Evolutionary conservation across 23 tunicate species (phyloP).

Genomic region (Styela plicata): DNA sequence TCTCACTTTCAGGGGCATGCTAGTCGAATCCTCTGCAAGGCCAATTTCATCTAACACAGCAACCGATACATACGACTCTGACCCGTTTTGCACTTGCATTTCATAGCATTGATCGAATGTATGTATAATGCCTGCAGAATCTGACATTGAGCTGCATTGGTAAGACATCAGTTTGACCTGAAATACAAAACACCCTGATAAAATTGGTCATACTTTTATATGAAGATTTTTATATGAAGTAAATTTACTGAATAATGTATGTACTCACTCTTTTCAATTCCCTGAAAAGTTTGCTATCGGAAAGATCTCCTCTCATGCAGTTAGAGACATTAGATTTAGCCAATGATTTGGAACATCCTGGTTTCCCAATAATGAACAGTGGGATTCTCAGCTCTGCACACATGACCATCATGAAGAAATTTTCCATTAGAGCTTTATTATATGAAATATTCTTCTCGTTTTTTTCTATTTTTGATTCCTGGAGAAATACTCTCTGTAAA

Average conservation of each 20-base stretch:
- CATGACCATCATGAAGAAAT: slow-evolving; percentile 57
- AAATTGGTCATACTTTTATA: no score
- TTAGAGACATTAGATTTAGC: slow-evolving; percentile 44
- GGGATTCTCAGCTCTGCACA: slow-evolving; percentile 70
- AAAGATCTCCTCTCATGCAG: slow-evolving; percentile 34
- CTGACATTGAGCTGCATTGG: slow-evolving; percentile 64
- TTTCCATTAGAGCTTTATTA: slow-evolving; percentile 58
- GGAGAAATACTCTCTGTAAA: slow-evolving; percentile 45
- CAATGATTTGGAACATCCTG: slow-evolving; percentile 73
- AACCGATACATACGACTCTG: slow-evolving; percentile 33
- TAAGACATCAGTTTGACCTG: slow-evolving; percentile 40
- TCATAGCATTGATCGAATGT: slow-evolving; percentile 45
- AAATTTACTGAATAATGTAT: no score
- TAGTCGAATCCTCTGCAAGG: slow-evolving; percentile 61
- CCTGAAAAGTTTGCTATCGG: slow-evolving; percentile 17
- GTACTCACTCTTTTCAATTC: slow-evolving; percentile 33
- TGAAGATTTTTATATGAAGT: no score
- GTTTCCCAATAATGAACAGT: slow-evolving; percentile 59
- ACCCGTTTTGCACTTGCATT: slow-evolving; percentile 32
- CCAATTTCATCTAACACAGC: slow-evolving; percentile 82
- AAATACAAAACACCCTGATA: no score
- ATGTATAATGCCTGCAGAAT: slow-evolving; percentile 51
- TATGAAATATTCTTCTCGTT: slow-evolving; percentile 37
- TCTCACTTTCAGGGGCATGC: slow-evolving; percentile 51
- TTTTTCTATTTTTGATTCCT: slow-evolving; percentile 16